A percentile compares a stretch with the other conserved stretches of the same genome.
Conservation (phyloP, 1,140 invertebrate species). For the Plectrocnemia conspersa region DNA sequence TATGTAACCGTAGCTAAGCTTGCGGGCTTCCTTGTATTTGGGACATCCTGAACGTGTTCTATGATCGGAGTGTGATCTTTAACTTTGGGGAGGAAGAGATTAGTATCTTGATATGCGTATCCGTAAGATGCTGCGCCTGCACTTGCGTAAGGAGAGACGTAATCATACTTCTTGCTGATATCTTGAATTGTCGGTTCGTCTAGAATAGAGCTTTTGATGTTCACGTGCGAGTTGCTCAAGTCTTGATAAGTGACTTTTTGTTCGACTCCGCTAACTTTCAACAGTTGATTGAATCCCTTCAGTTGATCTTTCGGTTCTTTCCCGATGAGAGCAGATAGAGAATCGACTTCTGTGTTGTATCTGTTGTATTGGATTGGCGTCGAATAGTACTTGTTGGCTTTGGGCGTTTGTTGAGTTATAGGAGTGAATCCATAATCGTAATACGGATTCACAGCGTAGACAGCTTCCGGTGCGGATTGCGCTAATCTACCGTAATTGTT, state of each 20-base stretch:
- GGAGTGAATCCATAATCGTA: slow-evolving; percentile 12
- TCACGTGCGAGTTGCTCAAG: slow-evolving; percentile 23
- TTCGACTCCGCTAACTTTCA: slow-evolving; percentile 13
- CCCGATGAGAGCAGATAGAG: slow-evolving; percentile 29
- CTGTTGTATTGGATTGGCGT: slow-evolving; percentile 2
- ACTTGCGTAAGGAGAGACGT: slow-evolving; percentile 4
- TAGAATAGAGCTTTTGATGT: slow-evolving; percentile 28
- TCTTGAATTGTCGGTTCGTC: slow-evolving; percentile 16
- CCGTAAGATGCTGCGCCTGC: slow-evolving; percentile 10
- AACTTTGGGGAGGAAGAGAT: slow-evolving; percentile 32
- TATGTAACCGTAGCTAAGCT: slow-evolving; percentile 24
- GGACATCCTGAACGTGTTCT: slow-evolving; percentile 46
- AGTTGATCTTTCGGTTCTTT: slow-evolving; percentile 32
- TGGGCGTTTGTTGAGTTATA: not conserved
- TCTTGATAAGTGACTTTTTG: slow-evolving; percentile 16
- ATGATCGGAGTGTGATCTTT: slow-evolving; percentile 47
- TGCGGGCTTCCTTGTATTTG: slow-evolving; percentile 37
- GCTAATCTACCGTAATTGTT: not conserved
- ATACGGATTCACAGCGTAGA: slow-evolving; percentile 17
- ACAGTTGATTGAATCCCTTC: slow-evolving; percentile 23
- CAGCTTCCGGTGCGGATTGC: not conserved
- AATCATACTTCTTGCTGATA: slow-evolving; percentile 14
- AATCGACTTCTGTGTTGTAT: slow-evolving; percentile 14
- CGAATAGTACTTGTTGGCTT: not conserved
- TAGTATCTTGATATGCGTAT: slow-evolving; percentile 11